Evolutionary conservation across 2,113 vertebrate species (phyloP), one percentile per base, ranked within the genome.

Genomic region (Pedionomus torquatus): DNA sequence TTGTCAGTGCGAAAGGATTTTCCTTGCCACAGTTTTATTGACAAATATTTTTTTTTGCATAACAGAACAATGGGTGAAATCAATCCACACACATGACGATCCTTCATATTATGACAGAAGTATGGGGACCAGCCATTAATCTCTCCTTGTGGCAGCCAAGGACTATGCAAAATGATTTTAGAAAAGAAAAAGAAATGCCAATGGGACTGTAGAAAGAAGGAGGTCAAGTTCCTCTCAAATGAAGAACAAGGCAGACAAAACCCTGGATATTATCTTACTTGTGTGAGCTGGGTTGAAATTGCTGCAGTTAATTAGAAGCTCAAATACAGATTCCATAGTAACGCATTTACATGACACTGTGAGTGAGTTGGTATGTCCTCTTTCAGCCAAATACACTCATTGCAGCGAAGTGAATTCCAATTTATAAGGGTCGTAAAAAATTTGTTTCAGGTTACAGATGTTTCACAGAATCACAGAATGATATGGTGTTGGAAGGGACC

Each of bases 1-100:
- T 88, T 69, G 46, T 71, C 51, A 31, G 43, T 76, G 52, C 68
- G 68, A 94, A 88, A 91, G 90, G 93, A 94, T 90, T 96, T 95
- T 95, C 78, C 84, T 90, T 84, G 61, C 61, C 91, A 88, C 70
- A 21, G 4, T 91, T 96, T 95, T 94, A 96, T 94, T 95, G 96
- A 97, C 69, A 96, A 97, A 94, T 96, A 84, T 71, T 89, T 93
- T 94, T 94, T 92, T 94, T 93, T 87, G 83, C 84, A 80, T 79
- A 76, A 83, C 58, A 71, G 61, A 84, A 81, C 46, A 78, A 82
- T 5, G 31, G 81, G 43, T 61, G 72, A 95, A 97, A 96, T 96
- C 90, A 93, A 91, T 94, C 58, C 0, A 0, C 63, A 46, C 93
- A 76, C 61, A 84, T 54, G 83, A 86, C 74, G 69, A 76, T 72